phyloP scores from a whole-genome alignment of 2,888 invertebrate genomes.

The Trachelus iudaicus region DNA sequence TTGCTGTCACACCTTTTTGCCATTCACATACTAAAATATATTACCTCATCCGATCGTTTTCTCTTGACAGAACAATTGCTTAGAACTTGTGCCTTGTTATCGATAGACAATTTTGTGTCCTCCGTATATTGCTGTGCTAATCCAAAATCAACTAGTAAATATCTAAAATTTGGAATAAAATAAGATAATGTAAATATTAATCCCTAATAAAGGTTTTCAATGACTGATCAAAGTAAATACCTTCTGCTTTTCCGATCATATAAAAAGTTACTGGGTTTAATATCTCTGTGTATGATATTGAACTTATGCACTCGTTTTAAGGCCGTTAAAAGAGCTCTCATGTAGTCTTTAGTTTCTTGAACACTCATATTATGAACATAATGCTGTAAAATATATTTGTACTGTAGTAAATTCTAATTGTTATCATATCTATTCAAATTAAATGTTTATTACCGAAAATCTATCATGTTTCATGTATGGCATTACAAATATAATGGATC shows the following conservation, averaged over 20 bases:
- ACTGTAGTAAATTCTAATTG: background rate
- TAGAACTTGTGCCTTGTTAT: conserved; percentile 17
- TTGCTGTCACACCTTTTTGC: too few species aligned
- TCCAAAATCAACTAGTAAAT: conserved; percentile 89
- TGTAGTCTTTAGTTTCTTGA: conserved; percentile 79
- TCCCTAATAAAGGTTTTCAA: background rate
- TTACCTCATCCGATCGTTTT: conserved; percentile 55
- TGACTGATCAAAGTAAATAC: conserved; percentile 56
- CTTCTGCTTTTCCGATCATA: conserved; percentile 78
- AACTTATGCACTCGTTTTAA: conserved; percentile 84
- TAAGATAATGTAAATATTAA: conserved; percentile 8
- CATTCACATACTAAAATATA: background rate
- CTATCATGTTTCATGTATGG: conserved; percentile 86
- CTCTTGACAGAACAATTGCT: conserved; percentile 36
- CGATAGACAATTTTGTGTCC: conserved; percentile 31
- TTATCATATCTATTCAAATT: background rate
- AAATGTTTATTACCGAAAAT: conserved; percentile 77
- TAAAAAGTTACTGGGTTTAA: conserved; percentile 92
- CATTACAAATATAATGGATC: conserved; percentile 89
- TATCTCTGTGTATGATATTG: conserved; percentile 88
- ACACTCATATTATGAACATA: conserved; percentile 78
- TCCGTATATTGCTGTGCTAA: conserved; percentile 76
- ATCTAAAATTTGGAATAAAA: conserved; percentile 65
- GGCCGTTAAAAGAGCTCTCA: conserved; percentile 83
- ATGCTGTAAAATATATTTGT: conserved; percentile 69